Conservation (phyloP, 2,888 invertebrate genomes). For the Escarpia spicata region DNA sequence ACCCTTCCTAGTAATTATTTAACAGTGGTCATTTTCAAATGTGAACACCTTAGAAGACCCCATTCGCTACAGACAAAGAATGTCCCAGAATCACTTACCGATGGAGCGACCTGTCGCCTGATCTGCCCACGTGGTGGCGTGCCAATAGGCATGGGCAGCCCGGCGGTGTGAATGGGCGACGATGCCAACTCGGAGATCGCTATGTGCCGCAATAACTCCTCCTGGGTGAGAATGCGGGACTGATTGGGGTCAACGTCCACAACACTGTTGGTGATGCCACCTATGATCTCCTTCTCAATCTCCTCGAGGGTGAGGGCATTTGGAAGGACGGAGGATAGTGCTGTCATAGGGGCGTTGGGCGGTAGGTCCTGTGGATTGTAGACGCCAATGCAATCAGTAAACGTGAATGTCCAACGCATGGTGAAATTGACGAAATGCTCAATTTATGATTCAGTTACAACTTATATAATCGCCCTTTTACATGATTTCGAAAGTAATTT, state of each 20-base stretch:
- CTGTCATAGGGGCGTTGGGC: background rate
- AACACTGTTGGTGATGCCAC: background rate
- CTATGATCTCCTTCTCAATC: constrained; percentile 11
- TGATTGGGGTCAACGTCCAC: background rate
- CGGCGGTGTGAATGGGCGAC: background rate
- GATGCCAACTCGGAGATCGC: background rate
- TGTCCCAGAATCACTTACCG: background rate
- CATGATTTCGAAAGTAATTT: too few relatives aligned
- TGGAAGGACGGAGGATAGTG: constrained; percentile 17
- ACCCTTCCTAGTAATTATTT: background rate
- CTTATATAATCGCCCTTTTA: too few relatives aligned
- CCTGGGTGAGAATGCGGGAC: background rate
- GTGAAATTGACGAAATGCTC: too few relatives aligned
- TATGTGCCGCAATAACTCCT: background rate
- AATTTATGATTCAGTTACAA: too few relatives aligned
- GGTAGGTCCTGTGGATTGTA: background rate
- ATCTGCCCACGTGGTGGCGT: background rate
- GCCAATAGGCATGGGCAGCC: background rate
- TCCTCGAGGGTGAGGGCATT: constrained; percentile 22
- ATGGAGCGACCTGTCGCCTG: background rate
- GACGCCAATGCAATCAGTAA: background rate
- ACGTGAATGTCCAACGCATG: too few relatives aligned
- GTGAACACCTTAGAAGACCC: background rate
- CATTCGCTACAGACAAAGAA: background rate
- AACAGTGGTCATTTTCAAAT: too few relatives aligned